phyloP scores from a whole-genome alignment of 2,888 invertebrate species.

The Peribatodes rhomboidaria region DNA sequence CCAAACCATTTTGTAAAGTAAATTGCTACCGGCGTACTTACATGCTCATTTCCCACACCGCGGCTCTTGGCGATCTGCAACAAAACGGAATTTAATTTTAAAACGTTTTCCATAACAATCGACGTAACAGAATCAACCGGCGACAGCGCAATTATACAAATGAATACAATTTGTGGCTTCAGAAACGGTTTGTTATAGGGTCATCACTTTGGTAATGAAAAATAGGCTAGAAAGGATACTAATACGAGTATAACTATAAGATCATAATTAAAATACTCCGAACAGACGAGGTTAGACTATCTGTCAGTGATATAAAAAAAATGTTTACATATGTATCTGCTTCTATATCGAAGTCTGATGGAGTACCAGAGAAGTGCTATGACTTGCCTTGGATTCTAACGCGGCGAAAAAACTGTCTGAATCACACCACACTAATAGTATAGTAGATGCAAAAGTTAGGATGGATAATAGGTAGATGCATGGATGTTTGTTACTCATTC shows the following conservation, averaged over 20 bases:
- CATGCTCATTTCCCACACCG: conserved; percentile 37
- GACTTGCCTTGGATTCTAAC: too few relatives aligned
- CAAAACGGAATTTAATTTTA: conserved; percentile 47
- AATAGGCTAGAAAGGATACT: neutral
- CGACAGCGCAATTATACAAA: conserved; percentile 67
- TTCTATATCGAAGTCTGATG: too few relatives aligned
- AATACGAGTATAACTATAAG: too few relatives aligned
- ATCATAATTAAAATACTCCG: too few relatives aligned
- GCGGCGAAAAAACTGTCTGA: neutral
- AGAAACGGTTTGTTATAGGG: conserved; percentile 51
- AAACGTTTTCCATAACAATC: conserved; percentile 61
- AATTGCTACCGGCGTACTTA: conserved; percentile 33
- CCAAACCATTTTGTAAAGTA: neutral
- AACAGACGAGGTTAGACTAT: too few relatives aligned
- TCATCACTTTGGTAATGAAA: conserved; percentile 6
- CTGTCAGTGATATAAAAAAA: too few relatives aligned
- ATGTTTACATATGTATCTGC: too few relatives aligned
- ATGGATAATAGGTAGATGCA: too few relatives aligned
- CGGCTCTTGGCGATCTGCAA: conserved; percentile 51
- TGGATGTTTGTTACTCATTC: too few relatives aligned
- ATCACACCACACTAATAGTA: neutral
- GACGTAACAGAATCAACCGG: conserved; percentile 56
- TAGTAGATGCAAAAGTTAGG: too few relatives aligned
- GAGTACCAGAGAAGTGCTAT: too few relatives aligned
- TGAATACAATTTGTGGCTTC: conserved; percentile 69